A percentile compares a stretch with the other conserved stretches of the same genome.
phyloP scores from a whole-genome alignment of 1,140 invertebrate species.

The Anastrepha obliqua region DNA sequence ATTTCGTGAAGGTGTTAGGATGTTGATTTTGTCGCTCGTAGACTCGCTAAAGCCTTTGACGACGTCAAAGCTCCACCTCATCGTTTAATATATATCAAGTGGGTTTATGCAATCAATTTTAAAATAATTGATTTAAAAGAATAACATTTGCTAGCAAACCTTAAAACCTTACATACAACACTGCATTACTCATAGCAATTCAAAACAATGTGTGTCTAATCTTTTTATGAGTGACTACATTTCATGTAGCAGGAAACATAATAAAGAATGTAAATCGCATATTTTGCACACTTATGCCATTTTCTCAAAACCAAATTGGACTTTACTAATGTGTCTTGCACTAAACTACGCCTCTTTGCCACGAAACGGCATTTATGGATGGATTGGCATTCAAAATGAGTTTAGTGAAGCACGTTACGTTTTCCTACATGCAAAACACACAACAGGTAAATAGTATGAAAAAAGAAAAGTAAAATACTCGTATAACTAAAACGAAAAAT shows the following conservation, averaged over 20 bases:
- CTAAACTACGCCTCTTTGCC: slow-evolving; percentile 17
- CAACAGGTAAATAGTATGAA: background rate
- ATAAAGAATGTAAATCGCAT: background rate
- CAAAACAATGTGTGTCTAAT: too few relatives aligned
- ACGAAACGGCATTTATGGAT: slow-evolving; percentile 4
- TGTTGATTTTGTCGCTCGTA: too few relatives aligned
- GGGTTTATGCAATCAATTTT: too few relatives aligned
- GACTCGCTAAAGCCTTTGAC: too few relatives aligned
- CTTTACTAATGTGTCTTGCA: background rate
- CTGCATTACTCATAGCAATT: too few relatives aligned
- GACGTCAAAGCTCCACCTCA: too few relatives aligned
- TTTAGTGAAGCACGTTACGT: slow-evolving; percentile 8
- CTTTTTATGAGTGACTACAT: too few relatives aligned
- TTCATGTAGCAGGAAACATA: background rate
- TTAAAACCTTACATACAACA: too few relatives aligned
- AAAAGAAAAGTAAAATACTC: background rate
- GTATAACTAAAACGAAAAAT: background rate
- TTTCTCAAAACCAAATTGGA: background rate
- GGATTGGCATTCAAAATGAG: slow-evolving; percentile 16
- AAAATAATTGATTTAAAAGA: too few relatives aligned
- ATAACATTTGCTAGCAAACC: too few relatives aligned
- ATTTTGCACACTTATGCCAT: background rate
- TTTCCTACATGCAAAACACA: slow-evolving; percentile 29
- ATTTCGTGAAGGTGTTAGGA: too few relatives aligned
- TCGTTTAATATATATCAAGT: too few relatives aligned